These are phyloP conservation scores for Turnix velox DNA, from an alignment of 2,113 vertebrate genomes.

Conservation along the genomic window DNA sequence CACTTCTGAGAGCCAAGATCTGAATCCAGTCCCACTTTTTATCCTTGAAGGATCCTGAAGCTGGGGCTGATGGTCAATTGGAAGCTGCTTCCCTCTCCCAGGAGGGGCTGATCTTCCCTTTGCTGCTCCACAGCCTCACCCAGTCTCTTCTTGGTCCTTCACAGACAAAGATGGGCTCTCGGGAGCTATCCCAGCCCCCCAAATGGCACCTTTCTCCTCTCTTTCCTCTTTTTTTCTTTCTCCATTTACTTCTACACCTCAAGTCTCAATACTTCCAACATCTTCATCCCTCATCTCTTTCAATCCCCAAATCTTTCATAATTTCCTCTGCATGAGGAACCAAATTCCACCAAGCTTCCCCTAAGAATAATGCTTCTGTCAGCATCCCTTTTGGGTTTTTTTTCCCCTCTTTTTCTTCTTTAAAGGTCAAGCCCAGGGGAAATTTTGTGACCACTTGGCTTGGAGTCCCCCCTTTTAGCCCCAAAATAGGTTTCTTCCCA, in stretches of 20 bases:
- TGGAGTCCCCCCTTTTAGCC: too few relatives aligned
- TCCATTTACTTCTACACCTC: neutral
- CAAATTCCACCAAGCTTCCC: neutral
- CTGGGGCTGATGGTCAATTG: accelerated
- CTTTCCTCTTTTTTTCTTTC: too few relatives aligned
- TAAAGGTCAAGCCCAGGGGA: neutral
- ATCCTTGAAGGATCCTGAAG: neutral
- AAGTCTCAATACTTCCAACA: neutral
- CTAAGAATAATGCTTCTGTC: neutral
- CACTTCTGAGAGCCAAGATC: neutral
- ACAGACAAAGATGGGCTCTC: neutral
- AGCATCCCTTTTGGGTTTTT: accelerated
- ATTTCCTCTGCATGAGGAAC: neutral
- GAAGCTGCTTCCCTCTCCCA: neutral
- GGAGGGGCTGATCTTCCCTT: neutral
- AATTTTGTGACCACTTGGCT: accelerated
- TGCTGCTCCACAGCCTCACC: accelerated
- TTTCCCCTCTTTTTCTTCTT: neutral
- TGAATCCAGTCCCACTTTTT: neutral
- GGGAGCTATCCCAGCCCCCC: accelerated
- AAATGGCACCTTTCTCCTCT: too few relatives aligned
- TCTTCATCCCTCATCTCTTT: neutral
- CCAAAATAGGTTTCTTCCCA: neutral
- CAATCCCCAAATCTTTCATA: neutral
- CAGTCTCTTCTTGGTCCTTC: neutral